A percentile compares a stretch with the other conserved stretches of the same genome.
Conservation (phyloP, 2,888 invertebrate genomes). For the Phorcus lineatus region DNA sequence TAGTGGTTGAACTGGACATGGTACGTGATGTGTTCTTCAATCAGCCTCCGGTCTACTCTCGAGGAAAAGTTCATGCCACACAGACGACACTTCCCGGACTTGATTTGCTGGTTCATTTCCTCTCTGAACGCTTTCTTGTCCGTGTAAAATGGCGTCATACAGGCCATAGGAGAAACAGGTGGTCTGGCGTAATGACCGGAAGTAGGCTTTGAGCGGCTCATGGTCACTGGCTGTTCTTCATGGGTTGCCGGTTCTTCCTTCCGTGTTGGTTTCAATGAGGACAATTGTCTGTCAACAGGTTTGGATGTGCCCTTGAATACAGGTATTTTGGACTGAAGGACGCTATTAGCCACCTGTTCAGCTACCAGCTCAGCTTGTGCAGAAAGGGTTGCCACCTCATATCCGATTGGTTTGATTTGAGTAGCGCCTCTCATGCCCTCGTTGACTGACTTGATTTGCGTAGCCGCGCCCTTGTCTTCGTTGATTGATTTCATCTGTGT, state of each 20-base stretch:
- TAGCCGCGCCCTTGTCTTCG: too few relatives aligned
- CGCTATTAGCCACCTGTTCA: too few relatives aligned
- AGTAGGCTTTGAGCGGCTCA: neutral
- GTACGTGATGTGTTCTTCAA: conserved; percentile 32
- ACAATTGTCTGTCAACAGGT: too few relatives aligned
- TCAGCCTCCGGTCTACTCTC: conserved; percentile 29
- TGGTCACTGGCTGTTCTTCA: neutral
- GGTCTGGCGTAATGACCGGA: neutral
- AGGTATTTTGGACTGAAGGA: too few relatives aligned
- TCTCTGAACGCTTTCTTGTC: conserved; percentile 17
- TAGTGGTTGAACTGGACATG: conserved; percentile 26
- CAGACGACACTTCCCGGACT: conserved; percentile 26
- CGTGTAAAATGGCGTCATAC: neutral
- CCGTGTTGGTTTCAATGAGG: neutral
- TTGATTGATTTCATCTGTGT: too few relatives aligned
- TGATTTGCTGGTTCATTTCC: conserved; percentile 25
- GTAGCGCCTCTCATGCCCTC: too few relatives aligned
- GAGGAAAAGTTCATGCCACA: conserved; percentile 35
- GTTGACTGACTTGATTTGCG: too few relatives aligned
- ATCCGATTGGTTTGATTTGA: too few relatives aligned
- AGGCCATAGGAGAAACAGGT: neutral
- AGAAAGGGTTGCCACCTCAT: too few relatives aligned
- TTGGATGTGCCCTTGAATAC: neutral
- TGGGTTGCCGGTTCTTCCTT: neutral
- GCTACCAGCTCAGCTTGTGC: too few relatives aligned